Evolutionary conservation across 1,140 invertebrate species (phyloP).

Genomic region (Lineus longissimus): DNA sequence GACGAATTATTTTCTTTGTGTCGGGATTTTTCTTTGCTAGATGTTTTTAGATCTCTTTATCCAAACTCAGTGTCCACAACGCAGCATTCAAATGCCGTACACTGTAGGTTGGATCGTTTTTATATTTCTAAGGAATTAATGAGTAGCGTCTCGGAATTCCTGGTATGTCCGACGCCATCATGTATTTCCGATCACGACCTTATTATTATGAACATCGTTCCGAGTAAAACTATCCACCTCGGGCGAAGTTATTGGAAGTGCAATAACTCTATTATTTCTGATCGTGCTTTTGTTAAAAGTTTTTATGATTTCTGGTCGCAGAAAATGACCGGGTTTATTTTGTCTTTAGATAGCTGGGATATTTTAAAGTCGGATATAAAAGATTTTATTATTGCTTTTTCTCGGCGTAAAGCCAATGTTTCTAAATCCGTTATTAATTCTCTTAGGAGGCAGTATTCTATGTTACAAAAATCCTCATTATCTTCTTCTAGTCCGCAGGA

Average conservation of each 20-base stretch:
- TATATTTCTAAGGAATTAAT: conserved; percentile 4
- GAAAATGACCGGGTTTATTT: too few species aligned
- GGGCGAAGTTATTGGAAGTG: conserved; percentile 25
- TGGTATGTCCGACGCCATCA: neutral
- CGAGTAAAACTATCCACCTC: neutral
- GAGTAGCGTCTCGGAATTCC: neutral
- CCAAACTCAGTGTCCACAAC: too few species aligned
- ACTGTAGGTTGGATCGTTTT: too few species aligned
- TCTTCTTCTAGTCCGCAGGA: neutral
- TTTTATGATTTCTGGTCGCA: conserved; percentile 20
- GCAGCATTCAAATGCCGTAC: too few species aligned
- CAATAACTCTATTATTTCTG: too few species aligned
- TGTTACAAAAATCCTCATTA: neutral
- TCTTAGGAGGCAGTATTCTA: neutral
- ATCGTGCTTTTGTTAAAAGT: too few species aligned
- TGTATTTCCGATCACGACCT: conserved; percentile 1
- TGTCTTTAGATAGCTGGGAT: conserved; percentile 18
- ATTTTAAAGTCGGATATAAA: conserved; percentile 10
- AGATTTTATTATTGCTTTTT: neutral
- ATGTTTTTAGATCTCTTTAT: neutral
- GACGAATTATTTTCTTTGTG: too few species aligned
- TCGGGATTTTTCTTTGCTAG: too few species aligned
- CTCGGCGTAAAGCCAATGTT: conserved; percentile 13
- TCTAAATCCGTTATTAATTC: conserved; percentile 9
- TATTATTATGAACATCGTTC: neutral